Base-by-base conservation (phyloP, 2,888 invertebrate species). In the Drosophila subsilvestris region DNA sequence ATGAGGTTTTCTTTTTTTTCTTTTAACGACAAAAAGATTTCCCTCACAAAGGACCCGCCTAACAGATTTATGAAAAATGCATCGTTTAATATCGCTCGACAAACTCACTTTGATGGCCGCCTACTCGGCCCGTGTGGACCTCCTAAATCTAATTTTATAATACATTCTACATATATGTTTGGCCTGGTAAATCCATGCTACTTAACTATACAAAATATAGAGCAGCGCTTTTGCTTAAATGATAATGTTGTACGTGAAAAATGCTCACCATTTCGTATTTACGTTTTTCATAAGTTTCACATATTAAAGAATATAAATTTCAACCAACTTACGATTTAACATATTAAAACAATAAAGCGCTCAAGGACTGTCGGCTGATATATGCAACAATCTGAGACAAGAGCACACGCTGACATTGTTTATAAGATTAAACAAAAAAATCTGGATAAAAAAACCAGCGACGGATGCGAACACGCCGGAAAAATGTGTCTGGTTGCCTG, bases 311-410 rank as follows among this genome's bases (percentile, higher is more conserved):
- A 69, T 55, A 43, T 49, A 69, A 68, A 68, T 68, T 56, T 22
- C 22, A 12, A 9, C 12, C 32, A 58, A 32, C 49, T 58, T 43
- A 48, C 56, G 61, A 74, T 72, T 88, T 83, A 74, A 75, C 86
- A 87, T 87, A 86, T 87, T 83, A 83, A 88, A 87, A 86, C 72
- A 62, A 87, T 87, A 82, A 87, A 68, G 66, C 51, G 76, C 67
- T 62, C 63, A 51, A 50, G 68, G 65, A 63, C n/a, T 20, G 32
- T 29, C 42, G 18, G 45, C 57, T 63, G 76, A 67, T 63, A 48
- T 69, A 68, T 75, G 84, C 75, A 78, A 78, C 65, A 81, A 80
- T 86, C 60, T 48, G 67, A 63, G 58, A 61, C 67, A 61, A 54
- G 70, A 69, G 63, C 84, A 73, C 86, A 80, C 65, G 88, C 84